Percentiles rank a stretch among this genome's conserved stretches.
Conservation (phyloP, 1,140 invertebrate species). For the Eulimnadia texana region DNA sequence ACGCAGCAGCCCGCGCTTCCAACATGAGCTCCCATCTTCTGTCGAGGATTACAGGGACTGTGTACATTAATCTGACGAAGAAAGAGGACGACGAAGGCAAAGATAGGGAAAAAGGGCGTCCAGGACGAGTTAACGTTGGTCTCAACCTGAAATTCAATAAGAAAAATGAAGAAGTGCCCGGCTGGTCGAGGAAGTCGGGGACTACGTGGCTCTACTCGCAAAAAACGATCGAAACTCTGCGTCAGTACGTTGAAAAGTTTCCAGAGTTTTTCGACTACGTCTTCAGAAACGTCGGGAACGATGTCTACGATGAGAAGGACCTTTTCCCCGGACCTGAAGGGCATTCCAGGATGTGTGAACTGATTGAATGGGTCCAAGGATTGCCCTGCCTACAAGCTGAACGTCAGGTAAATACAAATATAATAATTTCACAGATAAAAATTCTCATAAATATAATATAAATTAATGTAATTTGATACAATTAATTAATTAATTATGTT, state of each 20-base stretch:
- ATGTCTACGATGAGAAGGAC: slow-evolving; percentile 47
- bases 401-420: slow-evolving; percentile 6
- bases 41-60: slow-evolving; percentile 65
- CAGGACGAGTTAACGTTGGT: slow-evolving; percentile 54
- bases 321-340: slow-evolving; percentile 42
- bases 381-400: slow-evolving; percentile 14
- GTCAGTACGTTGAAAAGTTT: slow-evolving; percentile 50
- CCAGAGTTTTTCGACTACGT: slow-evolving; percentile 53
- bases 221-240: slow-evolving; percentile 54
- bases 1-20: slow-evolving; percentile 34
- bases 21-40: slow-evolving; percentile 52
- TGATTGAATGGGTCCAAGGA: slow-evolving; percentile 20
- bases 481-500: too few relatives aligned
- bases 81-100: background rate
- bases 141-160: slow-evolving; percentile 84
- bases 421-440: background rate
- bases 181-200: slow-evolving; percentile 58
- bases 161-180: slow-evolving; percentile 52
- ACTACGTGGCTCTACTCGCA: slow-evolving; percentile 62
- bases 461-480: too few relatives aligned
- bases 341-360: slow-evolving; percentile 31
- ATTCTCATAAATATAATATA: too few relatives aligned
- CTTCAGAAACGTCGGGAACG: slow-evolving; percentile 30
- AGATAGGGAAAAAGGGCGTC: slow-evolving; percentile 8
- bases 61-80: slow-evolving; percentile 40